A percentile compares a stretch with the other conserved stretches of the same genome.
Conservation (phyloP, 2,888 invertebrate genomes). For the Cephus sareptanus region DNA sequence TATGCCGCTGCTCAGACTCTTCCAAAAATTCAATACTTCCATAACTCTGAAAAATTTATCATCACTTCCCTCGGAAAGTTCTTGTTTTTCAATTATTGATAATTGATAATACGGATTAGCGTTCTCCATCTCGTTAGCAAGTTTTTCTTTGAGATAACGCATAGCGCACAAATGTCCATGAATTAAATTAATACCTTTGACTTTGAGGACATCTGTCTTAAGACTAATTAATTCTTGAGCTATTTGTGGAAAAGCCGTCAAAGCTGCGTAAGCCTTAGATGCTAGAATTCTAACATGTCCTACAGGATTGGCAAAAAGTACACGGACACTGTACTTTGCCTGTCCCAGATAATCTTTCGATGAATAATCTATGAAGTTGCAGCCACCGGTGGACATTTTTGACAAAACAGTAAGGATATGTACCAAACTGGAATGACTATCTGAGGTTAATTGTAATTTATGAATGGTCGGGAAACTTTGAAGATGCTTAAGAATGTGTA, state of each 20-base stretch:
- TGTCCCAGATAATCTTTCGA: constrained; percentile 31
- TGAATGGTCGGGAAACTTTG: constrained; percentile 22
- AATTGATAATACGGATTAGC: not conserved
- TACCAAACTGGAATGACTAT: constrained; percentile 48
- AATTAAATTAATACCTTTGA: constrained; percentile 39
- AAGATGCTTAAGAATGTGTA: constrained; percentile 55
- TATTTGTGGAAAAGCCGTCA: constrained; percentile 40
- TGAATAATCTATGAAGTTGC: constrained; percentile 47
- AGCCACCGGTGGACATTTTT: constrained; percentile 57
- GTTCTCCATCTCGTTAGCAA: constrained; percentile 15
- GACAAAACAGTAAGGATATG: constrained; percentile 63
- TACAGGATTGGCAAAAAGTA: constrained; percentile 45
- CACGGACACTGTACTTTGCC: constrained; percentile 30
- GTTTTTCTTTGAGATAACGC: constrained; percentile 43
- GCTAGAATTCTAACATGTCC: constrained; percentile 52
- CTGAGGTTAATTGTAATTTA: constrained; percentile 24
- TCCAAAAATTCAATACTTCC: constrained; percentile 5
- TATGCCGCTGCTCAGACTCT: constrained; percentile 3
- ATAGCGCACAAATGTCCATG: constrained; percentile 52
- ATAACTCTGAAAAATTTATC: not conserved
- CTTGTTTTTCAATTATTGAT: not conserved
- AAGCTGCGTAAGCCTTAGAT: constrained; percentile 56
- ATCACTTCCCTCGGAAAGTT: not conserved
- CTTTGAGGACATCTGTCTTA: constrained; percentile 15
- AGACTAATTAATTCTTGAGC: constrained; percentile 33